Evolutionary conservation across 2,888 invertebrate genomes (phyloP), one percentile per base, ranked within the genome.

Genomic region (Syritta pipiens): DNA sequence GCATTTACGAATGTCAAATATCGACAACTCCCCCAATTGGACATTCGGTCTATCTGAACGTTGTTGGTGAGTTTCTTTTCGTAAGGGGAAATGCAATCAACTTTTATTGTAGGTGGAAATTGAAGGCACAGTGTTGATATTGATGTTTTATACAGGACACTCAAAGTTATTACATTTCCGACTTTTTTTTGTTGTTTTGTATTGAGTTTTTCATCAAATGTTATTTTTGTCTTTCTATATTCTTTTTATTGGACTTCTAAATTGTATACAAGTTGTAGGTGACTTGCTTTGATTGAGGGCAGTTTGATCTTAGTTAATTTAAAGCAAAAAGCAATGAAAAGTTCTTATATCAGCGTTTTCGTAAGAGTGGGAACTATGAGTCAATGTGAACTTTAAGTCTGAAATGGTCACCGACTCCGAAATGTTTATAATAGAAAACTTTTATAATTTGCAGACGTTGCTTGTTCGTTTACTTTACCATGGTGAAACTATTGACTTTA

Each of bases 1-100:
- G 94, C 32, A 92, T 94, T 84, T 96, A 96, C 89, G 96, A 96
- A 90, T 96, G 96, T 88, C 96, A 96, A 90, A 95, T 96, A 87
- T 95, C 95, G 83, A 96, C 96, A 55, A 96, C 96, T 81, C 96
- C 96, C 53, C 96, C 96, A 69, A 93, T 95, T 51, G 95, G 96
- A 37, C 95, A 95, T 88, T 93, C 94, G 19, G 93, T 96, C 65
- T 93, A 92, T 86, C 91, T 96, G 79, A 94, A 92, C 83, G 94
- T 96, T 86, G 94, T 96, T 81, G 96, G 96, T 96, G 87, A 94
- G 94, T 91, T 3, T 3, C 9, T 46, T 22, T 59, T n/a, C 26
- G 6, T 51, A 17, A 55, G 22, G 6, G n/a, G 22, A 44, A 69
- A 60, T 65, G 35, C 46, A 65, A 65, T 60, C 28, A 59, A 32